These are phyloP conservation scores for Vanacampus margaritifer DNA, from an alignment of 2,113 vertebrate species.

Conservation along the genomic window DNA sequence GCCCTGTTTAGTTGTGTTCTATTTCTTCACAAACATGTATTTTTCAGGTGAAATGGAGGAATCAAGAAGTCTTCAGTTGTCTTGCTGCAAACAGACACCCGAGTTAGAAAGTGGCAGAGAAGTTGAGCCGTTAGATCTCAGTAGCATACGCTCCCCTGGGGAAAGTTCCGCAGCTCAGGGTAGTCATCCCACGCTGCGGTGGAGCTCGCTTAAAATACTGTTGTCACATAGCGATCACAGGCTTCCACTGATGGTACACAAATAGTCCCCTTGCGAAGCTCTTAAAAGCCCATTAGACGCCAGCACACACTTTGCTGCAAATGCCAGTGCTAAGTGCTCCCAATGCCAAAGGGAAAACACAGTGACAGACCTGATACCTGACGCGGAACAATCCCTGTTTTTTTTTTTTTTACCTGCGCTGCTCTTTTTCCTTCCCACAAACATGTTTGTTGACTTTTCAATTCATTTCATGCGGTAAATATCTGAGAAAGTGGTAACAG, in stretches of 20 bases:
- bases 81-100: slow-evolving; percentile 65
- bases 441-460: slow-evolving; percentile 70
- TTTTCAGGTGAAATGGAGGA: slow-evolving; percentile 62
- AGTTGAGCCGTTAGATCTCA: slow-evolving; percentile 72
- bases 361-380: slow-evolving; percentile 58
- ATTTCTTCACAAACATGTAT: slow-evolving; percentile 70
- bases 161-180: slow-evolving; percentile 53
- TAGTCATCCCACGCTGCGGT: slow-evolving; percentile 51
- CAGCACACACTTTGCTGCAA: slow-evolving; percentile 55
- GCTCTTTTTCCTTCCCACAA: slow-evolving; percentile 27
- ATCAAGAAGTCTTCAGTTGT: slow-evolving; percentile 71
- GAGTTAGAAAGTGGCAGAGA: slow-evolving; percentile 69
- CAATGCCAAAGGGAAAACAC: slow-evolving; percentile 67
- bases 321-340: slow-evolving; percentile 67
- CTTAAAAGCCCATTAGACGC: slow-evolving; percentile 73
- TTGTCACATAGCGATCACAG: slow-evolving; percentile 69
- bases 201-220: slow-evolving; percentile 63
- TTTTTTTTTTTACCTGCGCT: slow-evolving; percentile 27
- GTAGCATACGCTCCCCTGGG: slow-evolving; percentile 57
- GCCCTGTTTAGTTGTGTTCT: slow-evolving; percentile 72
- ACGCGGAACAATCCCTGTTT: slow-evolving; percentile 43
- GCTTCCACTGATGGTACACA: slow-evolving; percentile 66
- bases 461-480: slow-evolving; percentile 59
- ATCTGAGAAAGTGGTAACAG: slow-evolving; percentile 54
- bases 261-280: slow-evolving; percentile 66